Conservation (phyloP, 2,797 vertebrate species). For the Ceyx erithaca region DNA sequence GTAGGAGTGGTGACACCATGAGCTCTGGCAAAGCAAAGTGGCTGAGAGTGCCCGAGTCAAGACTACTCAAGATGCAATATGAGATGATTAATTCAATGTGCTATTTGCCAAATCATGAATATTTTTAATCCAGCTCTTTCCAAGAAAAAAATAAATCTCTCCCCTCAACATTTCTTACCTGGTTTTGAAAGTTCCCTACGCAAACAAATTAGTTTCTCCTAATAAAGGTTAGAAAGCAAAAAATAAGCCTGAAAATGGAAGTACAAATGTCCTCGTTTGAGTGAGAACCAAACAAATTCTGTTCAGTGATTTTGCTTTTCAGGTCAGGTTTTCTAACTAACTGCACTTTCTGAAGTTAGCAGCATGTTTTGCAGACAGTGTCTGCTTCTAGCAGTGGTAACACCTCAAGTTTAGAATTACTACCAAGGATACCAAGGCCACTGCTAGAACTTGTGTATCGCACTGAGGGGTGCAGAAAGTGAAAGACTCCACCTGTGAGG, state of each 20-base stretch:
- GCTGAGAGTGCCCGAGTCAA: neutral
- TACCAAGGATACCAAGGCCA: no score
- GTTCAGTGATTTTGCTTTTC: no score
- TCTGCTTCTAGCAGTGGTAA: no score
- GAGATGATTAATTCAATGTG: neutral
- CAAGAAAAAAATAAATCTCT: neutral
- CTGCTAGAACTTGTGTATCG: no score
- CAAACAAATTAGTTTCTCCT: constrained; percentile 28
- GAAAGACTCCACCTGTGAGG: no score
- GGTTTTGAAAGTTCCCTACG: neutral
- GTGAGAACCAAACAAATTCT: no score
- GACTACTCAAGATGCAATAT: neutral
- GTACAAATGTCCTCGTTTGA: neutral
- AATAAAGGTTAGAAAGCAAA: neutral
- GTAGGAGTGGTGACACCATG: neutral
- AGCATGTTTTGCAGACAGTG: no score
- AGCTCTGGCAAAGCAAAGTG: neutral
- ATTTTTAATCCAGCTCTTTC: neutral
- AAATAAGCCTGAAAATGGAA: neutral
- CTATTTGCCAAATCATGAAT: neutral
- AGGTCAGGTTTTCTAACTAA: no score
- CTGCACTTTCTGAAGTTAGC: no score
- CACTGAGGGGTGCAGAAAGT: no score
- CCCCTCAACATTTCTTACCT: neutral
- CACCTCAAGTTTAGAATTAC: no score